A percentile compares a stretch with the other conserved stretches of the same genome.
Conservation (phyloP, 2,888 invertebrate genomes). For the Harpalus rufipes region DNA sequence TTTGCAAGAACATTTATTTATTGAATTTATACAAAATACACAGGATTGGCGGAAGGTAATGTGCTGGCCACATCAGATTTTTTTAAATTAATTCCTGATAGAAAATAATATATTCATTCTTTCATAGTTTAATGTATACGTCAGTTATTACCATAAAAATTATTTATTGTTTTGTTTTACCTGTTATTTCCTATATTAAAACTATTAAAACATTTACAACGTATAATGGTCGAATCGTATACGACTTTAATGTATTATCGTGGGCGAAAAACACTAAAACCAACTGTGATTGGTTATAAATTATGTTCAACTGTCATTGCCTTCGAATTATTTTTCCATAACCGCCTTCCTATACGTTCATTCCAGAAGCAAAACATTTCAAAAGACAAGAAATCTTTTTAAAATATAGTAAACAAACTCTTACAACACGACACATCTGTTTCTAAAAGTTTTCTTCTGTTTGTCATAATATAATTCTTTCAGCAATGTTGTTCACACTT, state of each 20-base stretch:
- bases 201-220: background rate
- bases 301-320: background rate
- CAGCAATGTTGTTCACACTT: conserved; percentile 1
- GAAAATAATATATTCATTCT: background rate
- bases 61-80: too few relatives aligned
- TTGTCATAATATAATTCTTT: conserved; percentile 1
- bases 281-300: conserved; percentile 15
- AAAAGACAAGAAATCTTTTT: background rate
- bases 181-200: background rate
- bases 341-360: background rate
- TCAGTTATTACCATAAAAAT: background rate
- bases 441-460: background rate
- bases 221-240: conserved; percentile 8
- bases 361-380: background rate
- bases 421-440: conserved; percentile 4
- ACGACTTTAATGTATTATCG: background rate
- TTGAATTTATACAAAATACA: too few relatives aligned
- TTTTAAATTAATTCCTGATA: conserved; percentile 3
- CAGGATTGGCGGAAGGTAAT: too few relatives aligned
- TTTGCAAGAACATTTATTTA: too few relatives aligned
- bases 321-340: background rate
- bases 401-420: background rate
- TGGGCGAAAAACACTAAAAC: conserved; percentile 16
- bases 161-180: conserved; percentile 8
- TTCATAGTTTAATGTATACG: background rate